Evolutionary conservation across 2,888 invertebrate species (phyloP).

Genomic region (Autographa gamma): DNA sequence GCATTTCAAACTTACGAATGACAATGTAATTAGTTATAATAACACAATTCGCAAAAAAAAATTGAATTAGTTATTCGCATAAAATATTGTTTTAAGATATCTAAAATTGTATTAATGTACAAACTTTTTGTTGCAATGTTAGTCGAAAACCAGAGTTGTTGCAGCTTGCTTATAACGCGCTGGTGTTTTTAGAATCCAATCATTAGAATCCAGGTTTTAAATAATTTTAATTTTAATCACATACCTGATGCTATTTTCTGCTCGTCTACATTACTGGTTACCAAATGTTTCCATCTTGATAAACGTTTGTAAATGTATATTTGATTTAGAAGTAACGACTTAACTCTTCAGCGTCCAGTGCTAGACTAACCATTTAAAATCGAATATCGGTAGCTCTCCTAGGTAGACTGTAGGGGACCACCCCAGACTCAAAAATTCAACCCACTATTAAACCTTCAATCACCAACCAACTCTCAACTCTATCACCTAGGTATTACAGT

Average conservation of each 20-base stretch:
- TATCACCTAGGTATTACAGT: slow-evolving; percentile 35
- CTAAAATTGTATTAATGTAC: too few species aligned
- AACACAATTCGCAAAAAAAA: too few species aligned
- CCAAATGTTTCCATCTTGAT: background rate
- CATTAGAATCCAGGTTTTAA: too few species aligned
- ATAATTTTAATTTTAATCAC: background rate
- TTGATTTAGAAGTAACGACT: background rate
- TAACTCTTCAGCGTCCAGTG: background rate
- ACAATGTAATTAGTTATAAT: too few species aligned
- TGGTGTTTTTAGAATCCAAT: too few species aligned
- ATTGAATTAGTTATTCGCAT: too few species aligned
- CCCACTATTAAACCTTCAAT: slow-evolving; percentile 18
- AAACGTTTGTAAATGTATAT: background rate
- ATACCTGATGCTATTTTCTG: background rate
- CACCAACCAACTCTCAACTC: slow-evolving; percentile 45
- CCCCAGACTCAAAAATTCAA: slow-evolving; percentile 39
- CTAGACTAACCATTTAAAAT: background rate
- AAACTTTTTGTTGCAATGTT: too few species aligned
- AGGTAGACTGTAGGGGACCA: slow-evolving; percentile 61
- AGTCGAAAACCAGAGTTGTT: too few species aligned
- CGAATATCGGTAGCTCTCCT: background rate
- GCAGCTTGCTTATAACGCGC: too few species aligned
- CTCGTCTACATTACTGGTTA: background rate
- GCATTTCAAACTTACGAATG: too few species aligned
- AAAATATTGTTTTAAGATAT: too few species aligned